A percentile compares a stretch with the other conserved stretches of the same genome.
Conservation (phyloP, 1,140 invertebrate genomes). For the Nasonia vitripennis region DNA sequence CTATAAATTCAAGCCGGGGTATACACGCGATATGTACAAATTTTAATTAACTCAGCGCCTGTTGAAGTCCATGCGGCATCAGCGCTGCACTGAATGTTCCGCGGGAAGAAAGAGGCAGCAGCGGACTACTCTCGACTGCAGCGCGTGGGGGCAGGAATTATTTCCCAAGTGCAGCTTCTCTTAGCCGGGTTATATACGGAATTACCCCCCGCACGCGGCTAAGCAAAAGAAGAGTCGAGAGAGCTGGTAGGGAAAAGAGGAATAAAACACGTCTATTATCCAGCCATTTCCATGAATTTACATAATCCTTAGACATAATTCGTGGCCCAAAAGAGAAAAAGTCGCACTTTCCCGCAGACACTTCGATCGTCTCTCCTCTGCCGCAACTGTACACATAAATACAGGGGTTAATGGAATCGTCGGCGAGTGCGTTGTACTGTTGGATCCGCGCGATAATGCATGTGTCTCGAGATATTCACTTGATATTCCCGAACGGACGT, state of each 20-base stretch:
- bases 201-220: neutral
- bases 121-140: neutral
- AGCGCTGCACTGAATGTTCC: too few species aligned
- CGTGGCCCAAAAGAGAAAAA: neutral
- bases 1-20: too few species aligned
- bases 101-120: too few species aligned
- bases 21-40: too few species aligned
- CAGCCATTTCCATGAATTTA: slow-evolving; percentile 27
- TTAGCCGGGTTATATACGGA: neutral
- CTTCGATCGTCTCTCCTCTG: neutral
- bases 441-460: too few species aligned
- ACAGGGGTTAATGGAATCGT: neutral
- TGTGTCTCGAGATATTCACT: too few species aligned
- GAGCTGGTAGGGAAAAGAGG: too few species aligned
- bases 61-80: too few species aligned
- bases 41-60: too few species aligned
- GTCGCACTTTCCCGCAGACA: neutral
- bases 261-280: slow-evolving; percentile 15
- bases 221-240: neutral
- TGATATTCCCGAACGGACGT: too few species aligned
- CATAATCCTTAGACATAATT: slow-evolving; percentile 27
- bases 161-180: neutral
- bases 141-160: neutral
- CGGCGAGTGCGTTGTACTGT: too few species aligned
- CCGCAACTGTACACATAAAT: neutral